Evolutionary conservation across 2,797 vertebrate species (phyloP), one percentile per base, ranked within the genome.

Genomic region (Simalia tracyae): DNA sequence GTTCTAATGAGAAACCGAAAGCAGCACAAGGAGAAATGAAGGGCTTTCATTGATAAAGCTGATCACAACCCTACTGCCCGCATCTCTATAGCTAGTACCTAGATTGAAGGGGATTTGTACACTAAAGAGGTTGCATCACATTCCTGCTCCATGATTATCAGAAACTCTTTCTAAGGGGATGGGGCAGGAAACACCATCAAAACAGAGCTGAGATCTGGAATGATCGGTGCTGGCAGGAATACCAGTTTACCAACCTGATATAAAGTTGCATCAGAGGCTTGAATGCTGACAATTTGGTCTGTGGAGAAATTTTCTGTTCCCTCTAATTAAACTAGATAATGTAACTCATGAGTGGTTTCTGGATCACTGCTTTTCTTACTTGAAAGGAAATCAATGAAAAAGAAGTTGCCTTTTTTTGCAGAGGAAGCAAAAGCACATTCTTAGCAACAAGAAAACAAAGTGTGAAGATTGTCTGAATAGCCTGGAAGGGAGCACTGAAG

Each of bases 261-360:
- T 28, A 14, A 94, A 95, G 93, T 87, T 97, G 93, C 89, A 93
- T 94, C 95, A 95, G 95, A 89, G 86, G 57, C 92, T 42, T 95
- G 91, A 96, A 95, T 93, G 89, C 92, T 95, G 94, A 94, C 85
- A 95, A 88, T 92, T 96, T 84, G 93, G 94, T 94, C 94, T 96
- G 93, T 54, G 89, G 26, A 94, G 89, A 93, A 97, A 96, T 92
- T 96, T 96, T 95, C 93, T 95, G 91, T 96, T 97, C 95, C 89
- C 87, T 95, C 94, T 97, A 97, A 97, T 97, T 97, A 97, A 97
- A 97, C 95, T 95, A 96, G 94, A 93, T 97, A 97, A 97, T 97
- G 94, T 91, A 96, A 97, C 96, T 96, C 94, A 94, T 94, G 95
- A 94, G 93, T 93, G 94, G 92, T 97, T 97, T 97, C 96, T 97